Evolutionary conservation across 2,797 vertebrate genomes (phyloP).

Genomic region (Choloepus didactylus): DNA sequence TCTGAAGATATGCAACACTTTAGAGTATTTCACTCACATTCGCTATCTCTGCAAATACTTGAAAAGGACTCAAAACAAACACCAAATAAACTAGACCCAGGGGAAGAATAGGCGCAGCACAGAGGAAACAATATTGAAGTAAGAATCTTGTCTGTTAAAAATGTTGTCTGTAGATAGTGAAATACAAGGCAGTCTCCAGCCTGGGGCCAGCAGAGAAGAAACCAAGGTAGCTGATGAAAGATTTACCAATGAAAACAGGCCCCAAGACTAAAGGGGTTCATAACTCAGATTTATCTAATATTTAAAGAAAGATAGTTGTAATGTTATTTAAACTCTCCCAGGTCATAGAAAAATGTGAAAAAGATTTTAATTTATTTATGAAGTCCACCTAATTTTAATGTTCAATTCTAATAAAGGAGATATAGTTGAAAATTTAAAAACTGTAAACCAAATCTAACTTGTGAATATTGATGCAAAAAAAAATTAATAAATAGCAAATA

Average conservation of each 20-base stretch:
- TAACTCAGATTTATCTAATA: neutral
- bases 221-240: neutral
- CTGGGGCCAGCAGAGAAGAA: neutral
- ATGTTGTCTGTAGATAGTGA: neutral
- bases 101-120: neutral
- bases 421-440: slow-evolving; percentile 38
- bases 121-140: neutral
- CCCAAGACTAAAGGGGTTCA: neutral
- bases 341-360: neutral
- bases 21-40: neutral
- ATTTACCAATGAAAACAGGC: neutral
- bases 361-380: slow-evolving; percentile 35
- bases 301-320: neutral
- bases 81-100: neutral
- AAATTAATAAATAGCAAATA: slow-evolving; percentile 5
- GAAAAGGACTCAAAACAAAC: slow-evolving; percentile 14
- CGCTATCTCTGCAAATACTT: slow-evolving; percentile 30
- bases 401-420: neutral
- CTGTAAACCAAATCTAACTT: neutral
- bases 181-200: neutral
- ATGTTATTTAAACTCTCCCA: neutral
- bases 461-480: neutral
- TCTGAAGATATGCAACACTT: neutral
- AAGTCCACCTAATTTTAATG: slow-evolving; percentile 20
- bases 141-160: neutral